Evolutionary conservation across 2,888 invertebrate genomes (phyloP), one percentile per base, ranked within the genome.

Genomic region (Drosophila siamana): DNA sequence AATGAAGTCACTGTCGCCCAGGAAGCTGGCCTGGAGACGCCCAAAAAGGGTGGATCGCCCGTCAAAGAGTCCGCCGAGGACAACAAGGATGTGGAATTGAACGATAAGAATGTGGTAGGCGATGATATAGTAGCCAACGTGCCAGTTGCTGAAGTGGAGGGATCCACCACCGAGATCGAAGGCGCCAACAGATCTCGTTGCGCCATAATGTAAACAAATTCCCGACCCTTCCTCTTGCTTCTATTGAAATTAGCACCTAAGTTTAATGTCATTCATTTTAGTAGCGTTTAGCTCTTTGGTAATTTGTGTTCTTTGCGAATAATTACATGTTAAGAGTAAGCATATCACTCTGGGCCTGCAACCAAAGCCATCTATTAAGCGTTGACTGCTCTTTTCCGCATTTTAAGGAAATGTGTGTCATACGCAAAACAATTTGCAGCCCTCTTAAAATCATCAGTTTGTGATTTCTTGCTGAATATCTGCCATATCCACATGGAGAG

Each of bases 11-110:
- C 79, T 15, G 73, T 84, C 22, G 80, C 63, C 7, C 77, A 81
- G 15, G 88, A 89, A 46, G 80, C 80, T 16, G 85, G 76, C 15
- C 47, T 74, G 16, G 90, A 90, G 24, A 73, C 74, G 5, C 74
- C 75, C 28, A 77, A 74, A 19, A 77, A 87, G 48, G 26, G 52
- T 24, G 78, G 55, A 0, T 55, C 70, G 7, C 63, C 70, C 1
- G 61, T 8, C 0, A 67, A 79, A 26, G 67, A 69, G 0, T 24
- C 8, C 13, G 19, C n/a, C 19, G 56, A 40, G 6, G 61, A 44
- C 0, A 48, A 71, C 16, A 66, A 69, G 2, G 54, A 36, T 15
- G 44, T 22, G 11, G 64, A 57, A 3, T 22, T 55, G 7, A 64
- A 38, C 13, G 33, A 60, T 13, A 51, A 16, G 8, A 65, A 67